Evolutionary conservation across 2,888 invertebrate genomes (phyloP).

Genomic region (Volucella inflata): DNA sequence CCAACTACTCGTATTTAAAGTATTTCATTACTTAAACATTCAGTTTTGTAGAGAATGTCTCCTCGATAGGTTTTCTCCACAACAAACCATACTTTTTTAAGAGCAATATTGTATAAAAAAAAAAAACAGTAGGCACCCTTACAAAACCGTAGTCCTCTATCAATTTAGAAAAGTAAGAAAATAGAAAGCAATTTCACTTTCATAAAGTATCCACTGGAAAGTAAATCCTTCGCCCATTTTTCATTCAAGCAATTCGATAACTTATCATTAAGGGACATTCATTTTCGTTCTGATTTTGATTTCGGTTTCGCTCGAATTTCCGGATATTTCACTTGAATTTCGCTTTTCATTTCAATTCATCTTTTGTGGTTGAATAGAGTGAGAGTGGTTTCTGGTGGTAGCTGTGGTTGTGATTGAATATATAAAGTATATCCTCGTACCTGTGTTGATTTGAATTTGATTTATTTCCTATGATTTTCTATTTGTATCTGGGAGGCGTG

Average conservation of each 20-base stretch:
- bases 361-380: slow-evolving; percentile 50
- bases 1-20: too few relatives aligned
- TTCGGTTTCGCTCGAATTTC: slow-evolving; percentile 63
- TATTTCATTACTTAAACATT: too few relatives aligned
- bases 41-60: too few relatives aligned
- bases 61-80: too few relatives aligned
- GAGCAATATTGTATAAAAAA: too few relatives aligned
- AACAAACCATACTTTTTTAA: too few relatives aligned
- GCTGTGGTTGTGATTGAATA: too few relatives aligned
- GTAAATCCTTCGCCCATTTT: slow-evolving; percentile 45
- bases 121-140: too few relatives aligned
- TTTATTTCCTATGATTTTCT: slow-evolving; percentile 61
- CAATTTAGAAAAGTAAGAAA: background rate
- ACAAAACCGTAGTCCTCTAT: too few relatives aligned
- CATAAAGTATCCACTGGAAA: slow-evolving; percentile 8
- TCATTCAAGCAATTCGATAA: slow-evolving; percentile 66
- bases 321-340: slow-evolving; percentile 74
- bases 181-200: slow-evolving; percentile 28
- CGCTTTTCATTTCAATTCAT: slow-evolving; percentile 65
- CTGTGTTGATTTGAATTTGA: slow-evolving; percentile 72
- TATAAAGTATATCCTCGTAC: slow-evolving; percentile 27
- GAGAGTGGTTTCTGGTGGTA: slow-evolving; percentile 1
- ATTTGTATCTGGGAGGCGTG: slow-evolving; percentile 63
- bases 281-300: slow-evolving; percentile 62
- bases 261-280: slow-evolving; percentile 69